Conservation (phyloP, 2,888 invertebrate species). For the Limnephilus rhombicus region DNA sequence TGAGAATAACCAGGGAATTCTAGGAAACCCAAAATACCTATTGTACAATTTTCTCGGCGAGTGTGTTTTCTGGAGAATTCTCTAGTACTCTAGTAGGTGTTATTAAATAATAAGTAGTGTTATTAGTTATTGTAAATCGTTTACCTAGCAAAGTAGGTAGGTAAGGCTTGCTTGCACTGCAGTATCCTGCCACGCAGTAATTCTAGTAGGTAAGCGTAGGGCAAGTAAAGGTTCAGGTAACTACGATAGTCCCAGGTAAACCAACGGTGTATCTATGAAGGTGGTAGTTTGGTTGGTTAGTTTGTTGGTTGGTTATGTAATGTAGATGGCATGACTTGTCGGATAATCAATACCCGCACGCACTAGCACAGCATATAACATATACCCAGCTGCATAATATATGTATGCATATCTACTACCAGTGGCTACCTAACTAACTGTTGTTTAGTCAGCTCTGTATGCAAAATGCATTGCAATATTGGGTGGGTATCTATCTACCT, state of each 20-base stretch:
- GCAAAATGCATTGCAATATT: background rate
- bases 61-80: no score
- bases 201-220: background rate
- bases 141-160: no score
- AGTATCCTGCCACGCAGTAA: no score
- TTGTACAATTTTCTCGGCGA: no score
- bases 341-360: slow-evolving; percentile 57
- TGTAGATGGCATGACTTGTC: slow-evolving; percentile 56
- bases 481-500: background rate
- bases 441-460: background rate
- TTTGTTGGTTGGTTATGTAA: slow-evolving; percentile 49
- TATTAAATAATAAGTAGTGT: no score
- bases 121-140: no score
- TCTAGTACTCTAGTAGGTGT: no score
- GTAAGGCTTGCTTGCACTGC: no score
- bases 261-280: background rate
- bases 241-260: background rate
- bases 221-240: background rate
- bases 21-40: no score
- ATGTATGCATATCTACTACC: background rate
- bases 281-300: background rate
- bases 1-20: no score
- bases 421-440: background rate
- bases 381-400: background rate
- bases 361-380: background rate